Percentiles rank a stretch among this genome's conserved stretches.
These are phyloP conservation scores for Drosophila ananassae DNA, from an alignment of 1,140 invertebrate genomes.

Conservation along the genomic window DNA sequence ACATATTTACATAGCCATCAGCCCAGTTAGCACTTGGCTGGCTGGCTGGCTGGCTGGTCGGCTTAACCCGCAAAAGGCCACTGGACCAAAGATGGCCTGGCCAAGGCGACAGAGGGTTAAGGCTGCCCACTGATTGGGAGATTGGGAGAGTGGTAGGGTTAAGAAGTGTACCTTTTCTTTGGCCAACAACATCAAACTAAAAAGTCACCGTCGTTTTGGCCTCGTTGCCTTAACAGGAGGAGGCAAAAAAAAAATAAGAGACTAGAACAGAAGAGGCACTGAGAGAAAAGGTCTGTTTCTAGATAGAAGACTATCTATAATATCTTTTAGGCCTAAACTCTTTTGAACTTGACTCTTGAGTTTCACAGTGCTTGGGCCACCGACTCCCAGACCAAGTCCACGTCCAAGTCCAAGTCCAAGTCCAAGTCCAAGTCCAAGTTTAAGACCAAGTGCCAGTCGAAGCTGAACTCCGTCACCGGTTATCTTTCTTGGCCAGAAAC, in stretches of 20 bases:
- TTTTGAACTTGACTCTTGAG: neutral
- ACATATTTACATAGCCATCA: slow-evolving; percentile 50
- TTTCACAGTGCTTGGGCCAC: slow-evolving; percentile 4
- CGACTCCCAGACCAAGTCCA: slow-evolving; percentile 5
- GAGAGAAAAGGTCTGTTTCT: slow-evolving; percentile 1
- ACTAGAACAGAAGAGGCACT: slow-evolving; percentile 11
- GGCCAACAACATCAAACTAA: slow-evolving; percentile 22
- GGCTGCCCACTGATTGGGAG: slow-evolving; percentile 2
- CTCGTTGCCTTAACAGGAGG: slow-evolving; percentile 40
- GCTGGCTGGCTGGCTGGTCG: neutral
- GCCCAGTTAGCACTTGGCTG: slow-evolving; percentile 32
- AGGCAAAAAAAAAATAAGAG: slow-evolving; percentile 1
- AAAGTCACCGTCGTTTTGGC: slow-evolving; percentile 37
- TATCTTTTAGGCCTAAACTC: neutral
- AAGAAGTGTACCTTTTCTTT: slow-evolving; percentile 17
- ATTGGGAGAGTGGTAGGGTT: neutral
- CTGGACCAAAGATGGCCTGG: neutral
- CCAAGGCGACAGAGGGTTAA: slow-evolving; percentile 10
- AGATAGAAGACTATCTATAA: neutral
- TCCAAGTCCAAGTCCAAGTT: slow-evolving; percentile 1
- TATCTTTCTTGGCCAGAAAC: slow-evolving; percentile 5
- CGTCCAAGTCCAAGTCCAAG: neutral
- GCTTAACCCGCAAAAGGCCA: slow-evolving; percentile 23
- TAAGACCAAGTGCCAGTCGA: neutral
- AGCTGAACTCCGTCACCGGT: slow-evolving; percentile 5